A percentile compares a stretch with the other conserved stretches of the same genome.
These are phyloP conservation scores for Noctilio leporinus DNA, from an alignment of 2,113 vertebrate species.

Conservation along the genomic window DNA sequence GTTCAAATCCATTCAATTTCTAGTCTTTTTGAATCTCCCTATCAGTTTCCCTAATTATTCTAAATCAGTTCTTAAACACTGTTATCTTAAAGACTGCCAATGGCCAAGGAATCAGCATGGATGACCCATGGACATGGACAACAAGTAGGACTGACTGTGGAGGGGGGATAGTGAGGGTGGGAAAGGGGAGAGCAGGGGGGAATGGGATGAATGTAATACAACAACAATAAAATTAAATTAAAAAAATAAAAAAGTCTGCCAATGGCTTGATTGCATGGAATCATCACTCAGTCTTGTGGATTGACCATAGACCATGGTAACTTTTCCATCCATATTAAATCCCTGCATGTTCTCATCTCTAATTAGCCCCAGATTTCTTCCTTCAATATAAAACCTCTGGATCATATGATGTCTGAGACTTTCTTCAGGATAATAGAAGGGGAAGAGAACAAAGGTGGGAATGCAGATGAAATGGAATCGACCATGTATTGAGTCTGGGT, in stretches of 20 bases:
- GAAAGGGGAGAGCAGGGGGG: no score
- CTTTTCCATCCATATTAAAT: not conserved
- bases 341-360: not conserved
- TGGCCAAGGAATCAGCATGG: no score
- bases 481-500: not conserved
- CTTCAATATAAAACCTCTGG: slow-evolving; percentile 32
- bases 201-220: no score
- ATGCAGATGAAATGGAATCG: not conserved
- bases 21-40: not conserved
- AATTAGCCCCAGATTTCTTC: not conserved
- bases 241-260: not conserved
- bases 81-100: not conserved
- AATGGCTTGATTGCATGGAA: not conserved
- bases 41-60: not conserved
- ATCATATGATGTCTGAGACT: not conserved
- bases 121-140: no score
- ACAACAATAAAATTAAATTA: no score
- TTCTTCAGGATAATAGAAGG: not conserved
- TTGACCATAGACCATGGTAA: not conserved
- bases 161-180: no score
- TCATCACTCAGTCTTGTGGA: not conserved
- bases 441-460: not conserved
- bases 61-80: not conserved
- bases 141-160: no score
- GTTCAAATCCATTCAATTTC: slow-evolving; percentile 33